These are phyloP conservation scores for Lagenorhynchus albirostris DNA, from an alignment of 2,113 vertebrate genomes.

Conservation along the genomic window DNA sequence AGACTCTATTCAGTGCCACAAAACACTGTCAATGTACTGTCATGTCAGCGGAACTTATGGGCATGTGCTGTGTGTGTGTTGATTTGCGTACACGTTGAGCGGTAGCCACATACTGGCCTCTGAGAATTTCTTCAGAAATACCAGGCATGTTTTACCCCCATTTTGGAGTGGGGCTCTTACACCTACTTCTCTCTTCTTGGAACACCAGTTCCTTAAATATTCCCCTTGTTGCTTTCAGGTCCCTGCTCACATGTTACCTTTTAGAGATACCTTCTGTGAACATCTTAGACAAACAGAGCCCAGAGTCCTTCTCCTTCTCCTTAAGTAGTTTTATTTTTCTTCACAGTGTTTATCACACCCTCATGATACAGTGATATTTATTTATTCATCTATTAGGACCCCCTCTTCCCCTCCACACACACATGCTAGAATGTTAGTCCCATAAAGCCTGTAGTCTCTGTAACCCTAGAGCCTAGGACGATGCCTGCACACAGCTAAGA, in stretches of 20 bases:
- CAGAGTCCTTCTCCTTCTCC: not conserved
- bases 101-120: not conserved
- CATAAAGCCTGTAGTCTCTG: not conserved
- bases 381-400: not conserved
- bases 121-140: not conserved
- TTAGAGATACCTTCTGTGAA: not conserved
- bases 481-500: not conserved
- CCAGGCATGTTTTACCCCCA: not conserved
- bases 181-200: not conserved
- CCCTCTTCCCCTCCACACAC: not conserved
- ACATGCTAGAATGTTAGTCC: not conserved
- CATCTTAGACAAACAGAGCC: not conserved
- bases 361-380: not conserved
- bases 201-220: not conserved
- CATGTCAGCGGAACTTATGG: not conserved
- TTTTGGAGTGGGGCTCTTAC: rapidly evolving
- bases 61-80: rapidly evolving
- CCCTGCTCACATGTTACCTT: not conserved
- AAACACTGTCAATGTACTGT: not conserved
- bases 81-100: not conserved
- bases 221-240: not conserved
- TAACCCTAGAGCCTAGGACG: not conserved
- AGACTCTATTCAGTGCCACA: not conserved
- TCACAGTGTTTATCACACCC: not conserved
- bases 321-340: not conserved